Base-by-base conservation (phyloP, 2,113 vertebrate genomes). In the Syngnathus floridae region DNA sequence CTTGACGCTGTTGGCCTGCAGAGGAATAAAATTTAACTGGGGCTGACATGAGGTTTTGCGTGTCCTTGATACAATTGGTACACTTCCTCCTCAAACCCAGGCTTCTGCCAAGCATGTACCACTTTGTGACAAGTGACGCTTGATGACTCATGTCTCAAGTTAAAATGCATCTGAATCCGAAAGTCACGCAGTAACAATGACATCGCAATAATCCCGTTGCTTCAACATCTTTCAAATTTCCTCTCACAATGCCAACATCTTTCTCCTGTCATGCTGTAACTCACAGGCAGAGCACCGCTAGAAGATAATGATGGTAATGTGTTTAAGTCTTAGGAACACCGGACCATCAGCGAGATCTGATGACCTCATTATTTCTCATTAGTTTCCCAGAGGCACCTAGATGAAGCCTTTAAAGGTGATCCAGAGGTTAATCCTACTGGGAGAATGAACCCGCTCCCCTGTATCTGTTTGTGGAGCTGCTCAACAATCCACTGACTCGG, bases 301-400 rank as follows among this genome's bases (percentile, higher is more conserved):
- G 63, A 64, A 86, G 81, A 88, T 87, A 82, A 83, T 81, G 78
- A 82, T 75, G 79, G 80, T 85, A 88, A 86, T 81, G 65, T 65
- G 59, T 83, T 79, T 85, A 86, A 84, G 76, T 81, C 80, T 51
- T 80, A 69, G 74, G 77, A 85, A 84, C 71, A 79, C 65, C 36
- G 60, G 71, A 63, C 72, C 71, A 77, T 86, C 80, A 66, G 36
- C 81, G 60, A 70, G 78, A 86, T 88, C 73, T 80, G 74, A 85
- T 86, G 81, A 83, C 85, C 89, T 89, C 86, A 84, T 91, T 92
- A 90, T 79, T 78, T 78, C 86, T 85, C 77, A 91, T 91, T 89
- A 91, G 84, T 81, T 75, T 85, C 77, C 65, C 65, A n/a, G 71
- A 82, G 79, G 83, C 86, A 86, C 85, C 78, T 87, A 63, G 69